A percentile compares a stretch with the other conserved stretches of the same genome.
Conservation (phyloP, 2,113 vertebrate genomes). For the Saccopteryx leptura region DNA sequence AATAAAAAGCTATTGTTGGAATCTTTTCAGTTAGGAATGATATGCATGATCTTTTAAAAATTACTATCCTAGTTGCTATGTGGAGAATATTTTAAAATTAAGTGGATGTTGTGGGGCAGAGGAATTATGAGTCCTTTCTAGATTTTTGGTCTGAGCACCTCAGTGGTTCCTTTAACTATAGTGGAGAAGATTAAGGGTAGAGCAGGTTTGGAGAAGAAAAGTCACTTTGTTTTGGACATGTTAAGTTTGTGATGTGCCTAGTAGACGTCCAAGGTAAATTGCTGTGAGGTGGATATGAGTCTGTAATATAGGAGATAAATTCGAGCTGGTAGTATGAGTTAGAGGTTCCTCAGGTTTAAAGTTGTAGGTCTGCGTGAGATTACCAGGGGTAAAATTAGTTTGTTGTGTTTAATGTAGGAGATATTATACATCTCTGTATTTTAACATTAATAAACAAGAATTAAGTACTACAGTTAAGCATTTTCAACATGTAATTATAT, state of each 20-base stretch:
- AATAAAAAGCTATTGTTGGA: neutral
- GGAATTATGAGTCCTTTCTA: neutral
- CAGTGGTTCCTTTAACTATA: neutral
- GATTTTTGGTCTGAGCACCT: slow-evolving; percentile 26
- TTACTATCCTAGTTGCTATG: neutral
- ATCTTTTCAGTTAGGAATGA: slow-evolving; percentile 40
- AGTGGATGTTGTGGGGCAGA: neutral
- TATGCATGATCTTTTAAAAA: neutral
- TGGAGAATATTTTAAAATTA: slow-evolving; percentile 36
- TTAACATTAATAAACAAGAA: slow-evolving; percentile 40
- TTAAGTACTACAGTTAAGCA: neutral
- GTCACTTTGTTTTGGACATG: neutral
- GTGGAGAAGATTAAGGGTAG: neutral
- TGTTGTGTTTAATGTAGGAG: neutral
- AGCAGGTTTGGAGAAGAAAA: slow-evolving; percentile 10
- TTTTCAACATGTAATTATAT: neutral
- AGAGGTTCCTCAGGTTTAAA: neutral
- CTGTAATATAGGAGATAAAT: neutral
- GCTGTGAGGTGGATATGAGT: neutral
- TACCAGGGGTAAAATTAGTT: slow-evolving; percentile 37
- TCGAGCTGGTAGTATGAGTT: neutral
- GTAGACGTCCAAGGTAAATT: neutral
- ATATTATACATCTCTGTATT: neutral
- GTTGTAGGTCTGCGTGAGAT: neutral
- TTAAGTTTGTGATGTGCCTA: neutral